Evolutionary conservation across 2,113 vertebrate species (phyloP), one percentile per base, ranked within the genome.

Genomic region (Heterocephalus glaber): DNA sequence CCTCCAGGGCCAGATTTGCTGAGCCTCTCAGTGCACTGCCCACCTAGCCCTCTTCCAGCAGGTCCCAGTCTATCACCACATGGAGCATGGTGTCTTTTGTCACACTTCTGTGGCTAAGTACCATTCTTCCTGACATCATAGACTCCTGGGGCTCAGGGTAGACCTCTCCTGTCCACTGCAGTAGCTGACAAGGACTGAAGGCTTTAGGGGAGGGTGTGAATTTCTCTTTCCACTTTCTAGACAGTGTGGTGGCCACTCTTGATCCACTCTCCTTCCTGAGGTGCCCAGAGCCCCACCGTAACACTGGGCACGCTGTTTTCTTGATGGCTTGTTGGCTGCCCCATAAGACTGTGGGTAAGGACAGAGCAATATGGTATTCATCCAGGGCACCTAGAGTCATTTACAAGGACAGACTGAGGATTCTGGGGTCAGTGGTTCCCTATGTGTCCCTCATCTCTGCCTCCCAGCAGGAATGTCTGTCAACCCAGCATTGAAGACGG

Each of bases 261-360:
- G 90, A 90, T 30, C 44, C 41, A 7, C 49, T n/a, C 41, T 77
- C 74, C 68, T 35, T 4, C 47, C 35, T 26, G 0, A 41, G 11
- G 47, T 44, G 12, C 35, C 49, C 13, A 9, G n/a, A 74, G 56
- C 52, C 38, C 14, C 1, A 35, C 0, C 19, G 6, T n/a, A 38
- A 79, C 19, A 3, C 10, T 6, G 7, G 12, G 9, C 38, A 7
- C 6, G 5, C 2, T 0, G 3, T 6, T 4, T 38, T 24, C 65
- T 65, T 8, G 30, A 24, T 7, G 44, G 35, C 33, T 28, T 24
- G 19, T 33, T 16, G 19, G 30, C 20, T 12, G 41, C 47, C 70
- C 38, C 11, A 22, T 14, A n/a, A 56, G 61, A 65, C 56, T 54
- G 0, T 26, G 79, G 14, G 38, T 5, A 30, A 38, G 44, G n/a